Evolutionary conservation across 2,113 vertebrate species (phyloP).

Genomic region (Merops nubicus): DNA sequence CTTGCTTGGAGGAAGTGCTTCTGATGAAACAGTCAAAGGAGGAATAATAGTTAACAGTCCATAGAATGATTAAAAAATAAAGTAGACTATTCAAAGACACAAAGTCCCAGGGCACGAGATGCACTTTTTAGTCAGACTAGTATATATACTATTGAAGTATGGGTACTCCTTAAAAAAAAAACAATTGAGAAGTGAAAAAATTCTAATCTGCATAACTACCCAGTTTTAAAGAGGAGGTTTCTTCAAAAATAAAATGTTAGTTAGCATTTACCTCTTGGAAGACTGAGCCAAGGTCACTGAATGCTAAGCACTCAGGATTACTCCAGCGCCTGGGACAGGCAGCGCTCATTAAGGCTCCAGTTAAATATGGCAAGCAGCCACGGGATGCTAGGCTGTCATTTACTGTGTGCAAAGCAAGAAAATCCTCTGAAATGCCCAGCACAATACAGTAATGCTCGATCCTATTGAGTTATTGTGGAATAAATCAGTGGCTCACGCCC

Average conservation of each 20-base stretch:
- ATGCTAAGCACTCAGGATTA: conserved; percentile 21
- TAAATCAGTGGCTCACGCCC: conserved; percentile 76
- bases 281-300: background rate
- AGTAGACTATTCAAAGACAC: background rate
- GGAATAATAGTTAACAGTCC: background rate
- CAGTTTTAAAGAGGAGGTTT: background rate
- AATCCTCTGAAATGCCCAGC: conserved; percentile 51
- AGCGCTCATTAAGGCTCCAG: conserved; percentile 59
- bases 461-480: conserved; percentile 71
- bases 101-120: fast-evolving
- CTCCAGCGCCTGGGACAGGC: conserved; percentile 30
- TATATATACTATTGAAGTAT: background rate
- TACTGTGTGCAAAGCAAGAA: conserved; percentile 50
- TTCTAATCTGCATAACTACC: background rate
- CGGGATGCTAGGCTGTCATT: conserved; percentile 57
- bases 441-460: conserved; percentile 55
- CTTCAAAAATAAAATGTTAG: background rate
- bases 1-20: background rate
- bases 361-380: conserved; percentile 58
- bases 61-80: background rate
- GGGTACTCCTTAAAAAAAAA: background rate
- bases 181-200: background rate
- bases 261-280: background rate
- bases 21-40: background rate
- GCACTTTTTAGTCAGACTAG: background rate